Conservation (phyloP, 2,888 invertebrate genomes). For the Dugesia japonica region DNA sequence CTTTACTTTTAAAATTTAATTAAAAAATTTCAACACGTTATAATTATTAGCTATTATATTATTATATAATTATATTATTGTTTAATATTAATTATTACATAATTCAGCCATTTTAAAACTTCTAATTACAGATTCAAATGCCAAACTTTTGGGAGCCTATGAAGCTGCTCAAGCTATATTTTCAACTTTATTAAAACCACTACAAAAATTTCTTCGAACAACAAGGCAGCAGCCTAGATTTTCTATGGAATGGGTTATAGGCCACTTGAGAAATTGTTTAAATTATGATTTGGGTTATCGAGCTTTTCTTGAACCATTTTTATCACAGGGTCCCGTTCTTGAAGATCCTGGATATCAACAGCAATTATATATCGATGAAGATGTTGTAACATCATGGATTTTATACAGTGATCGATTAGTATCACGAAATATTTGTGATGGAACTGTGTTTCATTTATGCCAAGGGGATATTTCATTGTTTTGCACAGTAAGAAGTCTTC, state of each 20-base stretch:
- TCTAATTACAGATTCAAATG: neutral
- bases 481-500: conserved; percentile 28
- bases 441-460: conserved; percentile 68
- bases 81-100: too few species aligned
- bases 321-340: conserved; percentile 59
- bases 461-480: conserved; percentile 32
- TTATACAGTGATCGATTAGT: conserved; percentile 54
- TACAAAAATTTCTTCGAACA: conserved; percentile 84
- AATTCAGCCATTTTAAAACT: too few species aligned
- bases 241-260: conserved; percentile 75
- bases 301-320: conserved; percentile 81
- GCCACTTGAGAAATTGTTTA: conserved; percentile 73
- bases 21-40: too few species aligned
- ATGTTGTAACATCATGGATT: conserved; percentile 38
- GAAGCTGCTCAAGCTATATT: conserved; percentile 95
- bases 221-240: conserved; percentile 88
- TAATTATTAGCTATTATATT: too few species aligned
- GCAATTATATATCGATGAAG: conserved; percentile 50
- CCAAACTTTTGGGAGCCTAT: conserved; percentile 62
- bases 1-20: too few species aligned
- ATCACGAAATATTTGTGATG: conserved; percentile 67
- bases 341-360: conserved; percentile 36
- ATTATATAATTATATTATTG: too few species aligned
- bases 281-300: conserved; percentile 80
- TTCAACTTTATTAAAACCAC: conserved; percentile 79